phyloP scores from a whole-genome alignment of 2,888 invertebrate species.

The Pedicia rivosa region DNA sequence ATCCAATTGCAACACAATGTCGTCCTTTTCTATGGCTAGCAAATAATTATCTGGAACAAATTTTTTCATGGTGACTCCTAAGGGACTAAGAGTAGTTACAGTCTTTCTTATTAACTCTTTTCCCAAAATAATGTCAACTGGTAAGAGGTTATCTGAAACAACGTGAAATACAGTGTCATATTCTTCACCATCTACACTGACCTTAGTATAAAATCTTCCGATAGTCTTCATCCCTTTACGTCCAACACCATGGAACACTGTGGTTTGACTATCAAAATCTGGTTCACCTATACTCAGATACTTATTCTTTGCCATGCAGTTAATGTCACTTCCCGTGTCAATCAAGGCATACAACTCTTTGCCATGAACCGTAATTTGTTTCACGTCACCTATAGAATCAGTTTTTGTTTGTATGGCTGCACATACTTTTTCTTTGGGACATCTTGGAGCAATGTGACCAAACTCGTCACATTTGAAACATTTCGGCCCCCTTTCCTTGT shows the following conservation, averaged over 20 bases:
- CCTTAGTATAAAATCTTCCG: neutral
- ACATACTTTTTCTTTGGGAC: neutral
- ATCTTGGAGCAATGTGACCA: conserved; percentile 4
- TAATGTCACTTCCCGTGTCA: neutral
- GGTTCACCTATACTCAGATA: neutral
- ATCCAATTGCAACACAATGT: neutral
- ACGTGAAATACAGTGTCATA: neutral
- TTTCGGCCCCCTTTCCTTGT: neutral
- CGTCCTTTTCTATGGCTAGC: neutral
- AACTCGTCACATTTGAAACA: neutral
- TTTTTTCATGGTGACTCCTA: neutral
- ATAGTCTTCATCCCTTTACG: neutral
- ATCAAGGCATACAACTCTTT: neutral
- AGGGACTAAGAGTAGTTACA: neutral
- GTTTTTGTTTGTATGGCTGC: no score
- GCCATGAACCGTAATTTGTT: neutral
- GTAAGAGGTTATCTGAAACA: neutral
- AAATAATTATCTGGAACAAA: neutral
- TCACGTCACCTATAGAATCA: neutral
- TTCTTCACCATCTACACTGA: neutral
- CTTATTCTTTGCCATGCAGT: neutral
- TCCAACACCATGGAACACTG: neutral
- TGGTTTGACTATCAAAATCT: neutral
- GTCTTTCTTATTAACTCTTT: neutral
- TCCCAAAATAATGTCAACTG: neutral